These are phyloP conservation scores for Spicauda simplicius DNA, from an alignment of 2,888 invertebrate genomes.

Conservation along the genomic window DNA sequence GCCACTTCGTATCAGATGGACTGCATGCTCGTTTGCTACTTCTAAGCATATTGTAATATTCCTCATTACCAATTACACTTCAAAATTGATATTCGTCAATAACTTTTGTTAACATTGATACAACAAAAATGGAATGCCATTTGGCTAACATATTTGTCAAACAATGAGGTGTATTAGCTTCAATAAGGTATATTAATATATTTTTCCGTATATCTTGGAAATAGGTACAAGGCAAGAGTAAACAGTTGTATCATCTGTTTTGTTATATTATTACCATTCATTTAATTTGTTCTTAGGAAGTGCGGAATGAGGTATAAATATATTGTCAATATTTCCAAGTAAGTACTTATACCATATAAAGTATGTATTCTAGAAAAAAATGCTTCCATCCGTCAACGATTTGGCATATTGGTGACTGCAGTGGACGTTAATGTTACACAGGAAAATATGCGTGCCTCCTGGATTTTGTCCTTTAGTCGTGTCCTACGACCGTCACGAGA, in stretches of 20 bases:
- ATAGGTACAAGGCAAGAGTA: slow-evolving; percentile 49
- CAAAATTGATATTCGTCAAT: background rate
- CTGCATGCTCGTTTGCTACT: too few relatives aligned
- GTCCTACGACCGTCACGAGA: too few relatives aligned
- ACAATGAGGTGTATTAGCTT: background rate
- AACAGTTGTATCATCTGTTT: slow-evolving; percentile 54
- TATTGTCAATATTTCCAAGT: background rate
- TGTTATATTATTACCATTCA: slow-evolving; percentile 52
- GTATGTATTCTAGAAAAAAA: too few relatives aligned
- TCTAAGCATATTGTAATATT: too few relatives aligned
- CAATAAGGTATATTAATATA: background rate
- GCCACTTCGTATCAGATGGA: too few relatives aligned
- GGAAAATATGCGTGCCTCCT: too few relatives aligned
- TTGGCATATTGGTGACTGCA: too few relatives aligned
- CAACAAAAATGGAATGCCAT: background rate
- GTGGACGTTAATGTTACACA: too few relatives aligned
- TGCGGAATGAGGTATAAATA: background rate
- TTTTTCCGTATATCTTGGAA: slow-evolving; percentile 1
- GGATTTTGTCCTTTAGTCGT: too few relatives aligned
- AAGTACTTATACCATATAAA: too few relatives aligned
- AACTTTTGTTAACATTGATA: background rate
- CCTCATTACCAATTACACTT: background rate
- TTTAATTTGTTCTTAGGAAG: slow-evolving; percentile 36
- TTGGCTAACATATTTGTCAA: background rate
- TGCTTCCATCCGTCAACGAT: too few relatives aligned